Conservation (phyloP, 2,888 invertebrate species). For the Zygogramma bicolorata region DNA sequence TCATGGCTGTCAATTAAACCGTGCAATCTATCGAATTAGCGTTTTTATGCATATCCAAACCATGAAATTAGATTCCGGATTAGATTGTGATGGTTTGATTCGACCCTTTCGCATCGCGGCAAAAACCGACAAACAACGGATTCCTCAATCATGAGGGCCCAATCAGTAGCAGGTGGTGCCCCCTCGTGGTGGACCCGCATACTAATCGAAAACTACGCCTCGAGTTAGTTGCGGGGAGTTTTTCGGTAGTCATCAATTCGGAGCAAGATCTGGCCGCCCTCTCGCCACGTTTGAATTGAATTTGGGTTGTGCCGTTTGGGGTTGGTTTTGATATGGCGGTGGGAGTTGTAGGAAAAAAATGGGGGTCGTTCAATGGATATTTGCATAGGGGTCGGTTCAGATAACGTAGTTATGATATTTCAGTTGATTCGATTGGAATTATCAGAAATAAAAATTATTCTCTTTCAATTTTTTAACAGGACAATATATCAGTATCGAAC, state of each 20-base stretch:
- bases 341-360: too few species aligned
- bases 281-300: not conserved
- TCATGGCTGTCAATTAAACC: too few species aligned
- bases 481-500: too few species aligned
- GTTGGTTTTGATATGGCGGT: not conserved
- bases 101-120: not conserved
- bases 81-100: not conserved
- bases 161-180: conserved; percentile 13
- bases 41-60: not conserved
- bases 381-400: too few species aligned
- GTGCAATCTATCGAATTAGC: too few species aligned
- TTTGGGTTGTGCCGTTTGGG: not conserved
- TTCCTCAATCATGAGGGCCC: not conserved
- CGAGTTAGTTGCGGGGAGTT: conserved; percentile 12
- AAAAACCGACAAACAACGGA: conserved; percentile 1
- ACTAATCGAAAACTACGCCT: conserved; percentile 34
- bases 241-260: conserved; percentile 3
- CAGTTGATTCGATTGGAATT: too few species aligned
- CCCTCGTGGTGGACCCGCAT: conserved; percentile 27
- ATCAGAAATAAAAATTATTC: too few species aligned
- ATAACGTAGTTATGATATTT: too few species aligned
- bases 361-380: too few species aligned
- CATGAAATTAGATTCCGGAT: not conserved
- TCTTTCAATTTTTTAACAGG: too few species aligned
- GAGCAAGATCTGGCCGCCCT: not conserved